Evolutionary conservation across 2,113 vertebrate genomes (phyloP).

Genomic region (Dicerorhinus sumatrensis): DNA sequence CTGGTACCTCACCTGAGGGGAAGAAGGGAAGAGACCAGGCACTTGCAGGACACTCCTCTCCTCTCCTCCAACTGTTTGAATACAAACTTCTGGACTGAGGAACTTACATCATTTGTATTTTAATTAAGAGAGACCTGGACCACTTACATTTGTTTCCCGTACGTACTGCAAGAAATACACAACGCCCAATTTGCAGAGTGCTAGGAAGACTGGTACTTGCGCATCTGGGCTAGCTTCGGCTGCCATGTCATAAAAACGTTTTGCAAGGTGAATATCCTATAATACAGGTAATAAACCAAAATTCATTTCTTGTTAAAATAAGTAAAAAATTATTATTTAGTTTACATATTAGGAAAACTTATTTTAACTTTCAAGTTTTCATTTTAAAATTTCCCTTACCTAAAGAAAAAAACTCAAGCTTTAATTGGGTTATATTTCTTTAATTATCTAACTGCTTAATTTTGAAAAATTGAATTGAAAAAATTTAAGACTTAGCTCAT

Average conservation of each 20-base stretch:
- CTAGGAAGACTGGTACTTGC: conserved; percentile 98
- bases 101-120: background rate
- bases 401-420: background rate
- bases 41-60: background rate
- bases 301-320: conserved; percentile 39
- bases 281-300: conserved; percentile 60
- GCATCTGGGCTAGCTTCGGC: conserved; percentile 98
- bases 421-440: conserved; percentile 25
- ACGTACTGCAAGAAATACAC: conserved; percentile 95
- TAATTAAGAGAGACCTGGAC: background rate
- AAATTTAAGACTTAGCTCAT: background rate
- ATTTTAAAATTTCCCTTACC: conserved; percentile 52
- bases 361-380: conserved; percentile 52
- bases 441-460: conserved; percentile 19
- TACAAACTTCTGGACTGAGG: background rate
- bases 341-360: background rate
- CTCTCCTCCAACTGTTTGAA: background rate
- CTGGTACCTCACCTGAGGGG: background rate
- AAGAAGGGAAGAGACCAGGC: background rate
- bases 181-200: conserved; percentile 95
- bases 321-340: background rate
- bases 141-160: conserved; percentile 95
- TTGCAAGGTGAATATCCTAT: conserved; percentile 98
- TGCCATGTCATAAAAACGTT: conserved; percentile 99
- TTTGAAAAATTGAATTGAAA: conserved; percentile 27